phyloP scores from a whole-genome alignment of 35 echinoderm and acorn worm species.

The Apostichopus japonicus region DNA sequence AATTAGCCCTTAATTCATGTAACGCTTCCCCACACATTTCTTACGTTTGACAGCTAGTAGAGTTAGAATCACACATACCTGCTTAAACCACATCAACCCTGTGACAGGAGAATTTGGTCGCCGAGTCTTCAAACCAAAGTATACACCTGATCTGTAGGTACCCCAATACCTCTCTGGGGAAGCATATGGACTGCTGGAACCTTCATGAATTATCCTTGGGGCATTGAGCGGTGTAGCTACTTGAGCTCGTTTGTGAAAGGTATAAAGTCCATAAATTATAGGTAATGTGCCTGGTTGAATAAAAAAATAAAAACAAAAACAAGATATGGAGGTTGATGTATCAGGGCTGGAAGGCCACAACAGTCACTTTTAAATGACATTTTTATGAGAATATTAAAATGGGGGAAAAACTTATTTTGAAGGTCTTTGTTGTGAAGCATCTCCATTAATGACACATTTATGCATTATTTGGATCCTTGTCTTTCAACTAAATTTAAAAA shows the following conservation, averaged over 20 bases:
- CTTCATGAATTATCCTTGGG: conserved; percentile 68
- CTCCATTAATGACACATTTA: no score
- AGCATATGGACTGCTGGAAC: conserved; percentile 48
- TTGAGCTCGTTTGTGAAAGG: conserved; percentile 54
- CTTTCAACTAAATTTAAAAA: no score
- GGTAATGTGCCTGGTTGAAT: conserved; percentile 47
- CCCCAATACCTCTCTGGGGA: conserved; percentile 91
- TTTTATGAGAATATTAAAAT: no score
- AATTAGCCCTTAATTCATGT: no score
- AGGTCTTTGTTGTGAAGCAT: background rate
- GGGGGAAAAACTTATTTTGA: background rate
- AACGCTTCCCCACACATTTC: no score
- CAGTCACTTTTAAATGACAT: no score
- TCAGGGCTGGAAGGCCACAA: background rate
- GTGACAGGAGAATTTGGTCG: conserved; percentile 82
- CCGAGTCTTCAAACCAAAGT: conserved; percentile 94
- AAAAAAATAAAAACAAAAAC: no score
- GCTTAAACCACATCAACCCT: conserved; percentile 97
- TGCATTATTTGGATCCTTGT: no score
- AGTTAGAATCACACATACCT: background rate
- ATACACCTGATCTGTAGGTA: conserved; percentile 88
- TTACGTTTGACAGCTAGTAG: no score
- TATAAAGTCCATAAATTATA: conserved; percentile 59
- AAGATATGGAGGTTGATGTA: background rate
- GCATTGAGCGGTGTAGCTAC: conserved; percentile 76